phyloP scores from a whole-genome alignment of 2,888 invertebrate genomes.

The Agrochola circellaris region DNA sequence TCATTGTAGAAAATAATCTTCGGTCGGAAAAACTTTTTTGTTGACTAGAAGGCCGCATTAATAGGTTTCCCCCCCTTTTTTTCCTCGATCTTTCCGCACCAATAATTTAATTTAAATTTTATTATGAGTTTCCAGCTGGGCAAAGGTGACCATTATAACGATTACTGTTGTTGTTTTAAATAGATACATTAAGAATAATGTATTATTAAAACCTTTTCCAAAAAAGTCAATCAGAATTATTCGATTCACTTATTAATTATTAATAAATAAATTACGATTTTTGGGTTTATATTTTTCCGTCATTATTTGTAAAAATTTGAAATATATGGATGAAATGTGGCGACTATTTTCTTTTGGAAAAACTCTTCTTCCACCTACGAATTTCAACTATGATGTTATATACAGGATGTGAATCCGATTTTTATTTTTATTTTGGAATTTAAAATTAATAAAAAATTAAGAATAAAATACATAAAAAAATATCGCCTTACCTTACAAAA shows the following conservation, averaged over 20 bases:
- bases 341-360: background rate
- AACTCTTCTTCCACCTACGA: no score
- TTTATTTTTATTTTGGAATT: background rate
- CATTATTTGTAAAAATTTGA: no score
- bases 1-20: background rate
- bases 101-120: background rate
- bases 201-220: no score
- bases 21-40: background rate
- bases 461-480: constrained; percentile 17
- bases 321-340: background rate
- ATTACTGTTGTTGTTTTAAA: background rate
- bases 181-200: background rate
- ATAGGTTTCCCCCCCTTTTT: background rate
- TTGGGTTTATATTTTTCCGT: background rate
- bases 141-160: background rate
- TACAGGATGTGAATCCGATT: background rate
- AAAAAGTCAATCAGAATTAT: no score
- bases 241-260: background rate
- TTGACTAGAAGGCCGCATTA: background rate
- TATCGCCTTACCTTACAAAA: constrained; percentile 59
- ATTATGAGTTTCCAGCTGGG: background rate
- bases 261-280: background rate
- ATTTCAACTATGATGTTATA: background rate
- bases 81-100: background rate
- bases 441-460: background rate